Percentiles rank a stretch among this genome's conserved stretches.
Evolutionary conservation across 2,797 vertebrate species (phyloP).

Genomic region (Cephalopachus bancanus): DNA sequence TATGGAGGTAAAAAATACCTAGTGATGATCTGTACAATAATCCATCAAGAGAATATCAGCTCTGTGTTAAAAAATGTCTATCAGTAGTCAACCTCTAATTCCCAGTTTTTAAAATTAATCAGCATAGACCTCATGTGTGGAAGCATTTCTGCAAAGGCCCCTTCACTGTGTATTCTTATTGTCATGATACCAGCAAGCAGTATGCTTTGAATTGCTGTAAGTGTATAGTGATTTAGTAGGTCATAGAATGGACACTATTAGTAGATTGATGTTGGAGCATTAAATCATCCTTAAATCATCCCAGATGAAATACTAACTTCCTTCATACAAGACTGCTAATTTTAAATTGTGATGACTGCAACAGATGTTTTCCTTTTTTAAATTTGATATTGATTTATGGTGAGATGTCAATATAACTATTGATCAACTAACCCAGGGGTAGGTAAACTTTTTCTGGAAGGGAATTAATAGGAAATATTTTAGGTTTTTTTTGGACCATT

Average conservation of each 20-base stretch:
- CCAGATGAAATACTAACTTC: conserved; percentile 62
- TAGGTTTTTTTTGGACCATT: neutral
- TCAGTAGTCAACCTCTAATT: conserved; percentile 53
- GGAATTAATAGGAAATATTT: neutral
- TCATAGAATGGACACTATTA: conserved; percentile 75
- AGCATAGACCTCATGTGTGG: neutral
- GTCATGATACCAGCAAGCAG: conserved; percentile 11
- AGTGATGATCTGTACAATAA: conserved; percentile 67
- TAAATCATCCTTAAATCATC: conserved; percentile 70
- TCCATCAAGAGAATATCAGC: conserved; percentile 64
- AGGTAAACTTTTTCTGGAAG: conserved; percentile 3
- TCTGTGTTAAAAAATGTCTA: conserved; percentile 67
- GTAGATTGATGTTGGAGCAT: conserved; percentile 69
- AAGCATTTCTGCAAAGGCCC: conserved; percentile 44
- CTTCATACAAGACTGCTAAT: conserved; percentile 65
- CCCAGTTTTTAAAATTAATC: conserved; percentile 33
- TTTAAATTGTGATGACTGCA: conserved; percentile 67
- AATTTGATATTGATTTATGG: conserved; percentile 20
- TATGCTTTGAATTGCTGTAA: conserved; percentile 68
- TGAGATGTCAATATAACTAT: conserved; percentile 18
- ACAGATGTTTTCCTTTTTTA: conserved; percentile 55
- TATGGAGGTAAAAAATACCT: conserved; percentile 66
- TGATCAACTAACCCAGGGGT: neutral
- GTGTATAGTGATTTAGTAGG: conserved; percentile 66
- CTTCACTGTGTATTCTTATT: conserved; percentile 13